A percentile compares a stretch with the other conserved stretches of the same genome.
Conservation (phyloP, 2,888 invertebrate genomes). For the Diplazon laetatorius region DNA sequence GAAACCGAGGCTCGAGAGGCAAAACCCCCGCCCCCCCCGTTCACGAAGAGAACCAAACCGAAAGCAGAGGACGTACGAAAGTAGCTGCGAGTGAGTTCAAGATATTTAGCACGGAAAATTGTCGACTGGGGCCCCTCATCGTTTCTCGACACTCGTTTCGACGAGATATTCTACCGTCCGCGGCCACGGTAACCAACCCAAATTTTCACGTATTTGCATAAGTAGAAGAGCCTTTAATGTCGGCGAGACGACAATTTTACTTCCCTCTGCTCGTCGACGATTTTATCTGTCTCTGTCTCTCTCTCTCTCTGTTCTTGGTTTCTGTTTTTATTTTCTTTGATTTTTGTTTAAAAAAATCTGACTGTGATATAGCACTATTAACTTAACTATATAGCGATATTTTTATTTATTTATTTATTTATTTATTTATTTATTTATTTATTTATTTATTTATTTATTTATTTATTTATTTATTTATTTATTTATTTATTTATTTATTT, state of each 20-base stretch:
- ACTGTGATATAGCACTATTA: too few species aligned
- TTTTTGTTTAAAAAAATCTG: too few species aligned
- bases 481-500: too few species aligned
- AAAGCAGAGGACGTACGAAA: conserved; percentile 20
- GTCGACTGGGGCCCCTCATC: conserved; percentile 35
- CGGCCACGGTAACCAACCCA: conserved; percentile 63
- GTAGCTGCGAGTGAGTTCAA: conserved; percentile 2
- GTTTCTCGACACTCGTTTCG: conserved; percentile 41
- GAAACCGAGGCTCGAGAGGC: conserved; percentile 10
- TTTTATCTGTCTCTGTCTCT: background rate
- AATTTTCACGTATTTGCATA: conserved; percentile 77
- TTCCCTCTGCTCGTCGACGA: too few species aligned
- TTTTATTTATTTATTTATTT: too few species aligned
- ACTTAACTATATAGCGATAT: too few species aligned
- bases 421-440: too few species aligned
- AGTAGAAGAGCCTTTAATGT: conserved; percentile 74
- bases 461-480: too few species aligned
- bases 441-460: too few species aligned
- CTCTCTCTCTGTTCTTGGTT: background rate
- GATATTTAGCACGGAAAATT: conserved; percentile 24
- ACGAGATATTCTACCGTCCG: background rate
- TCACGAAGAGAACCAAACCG: background rate
- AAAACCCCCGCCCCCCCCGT: too few species aligned
- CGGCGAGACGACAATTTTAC: conserved; percentile 57
- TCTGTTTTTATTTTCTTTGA: too few species aligned